Evolutionary conservation across 2,113 vertebrate genomes (phyloP).

Genomic region (Crocuta crocuta): DNA sequence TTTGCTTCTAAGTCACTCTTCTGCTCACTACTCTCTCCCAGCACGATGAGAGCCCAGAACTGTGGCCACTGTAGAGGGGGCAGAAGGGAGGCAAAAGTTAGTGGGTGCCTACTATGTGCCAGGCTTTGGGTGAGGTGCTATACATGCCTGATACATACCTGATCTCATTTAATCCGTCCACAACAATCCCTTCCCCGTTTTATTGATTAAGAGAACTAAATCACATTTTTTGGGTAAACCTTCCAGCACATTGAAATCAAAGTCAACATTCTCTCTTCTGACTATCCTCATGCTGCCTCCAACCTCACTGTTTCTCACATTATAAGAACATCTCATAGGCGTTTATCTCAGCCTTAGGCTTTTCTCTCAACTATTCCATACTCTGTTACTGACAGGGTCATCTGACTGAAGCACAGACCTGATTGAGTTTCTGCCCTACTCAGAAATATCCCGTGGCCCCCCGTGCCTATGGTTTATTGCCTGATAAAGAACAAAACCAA

Average conservation of each 20-base stretch:
- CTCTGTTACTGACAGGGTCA: background rate
- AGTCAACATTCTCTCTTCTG: background rate
- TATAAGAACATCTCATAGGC: background rate
- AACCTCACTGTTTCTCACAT: background rate
- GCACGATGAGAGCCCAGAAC: background rate
- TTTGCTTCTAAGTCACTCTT: background rate
- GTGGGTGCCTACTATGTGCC: background rate
- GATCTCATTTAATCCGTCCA: background rate
- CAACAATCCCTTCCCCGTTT: background rate
- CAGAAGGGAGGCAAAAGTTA: background rate
- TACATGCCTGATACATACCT: accelerated
- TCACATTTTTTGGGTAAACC: background rate
- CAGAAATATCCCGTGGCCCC: background rate
- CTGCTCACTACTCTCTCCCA: background rate
- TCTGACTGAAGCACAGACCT: background rate
- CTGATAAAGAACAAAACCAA: background rate
- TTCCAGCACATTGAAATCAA: background rate
- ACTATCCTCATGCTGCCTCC: background rate
- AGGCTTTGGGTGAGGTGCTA: background rate
- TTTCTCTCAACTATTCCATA: background rate
- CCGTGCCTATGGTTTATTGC: background rate
- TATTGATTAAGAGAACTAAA: background rate
- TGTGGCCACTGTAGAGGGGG: background rate
- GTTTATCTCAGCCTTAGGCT: background rate
- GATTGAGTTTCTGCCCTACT: background rate